These are phyloP conservation scores for Crotalus tigris DNA, from an alignment of 2,113 vertebrate genomes.

Conservation along the genomic window DNA sequence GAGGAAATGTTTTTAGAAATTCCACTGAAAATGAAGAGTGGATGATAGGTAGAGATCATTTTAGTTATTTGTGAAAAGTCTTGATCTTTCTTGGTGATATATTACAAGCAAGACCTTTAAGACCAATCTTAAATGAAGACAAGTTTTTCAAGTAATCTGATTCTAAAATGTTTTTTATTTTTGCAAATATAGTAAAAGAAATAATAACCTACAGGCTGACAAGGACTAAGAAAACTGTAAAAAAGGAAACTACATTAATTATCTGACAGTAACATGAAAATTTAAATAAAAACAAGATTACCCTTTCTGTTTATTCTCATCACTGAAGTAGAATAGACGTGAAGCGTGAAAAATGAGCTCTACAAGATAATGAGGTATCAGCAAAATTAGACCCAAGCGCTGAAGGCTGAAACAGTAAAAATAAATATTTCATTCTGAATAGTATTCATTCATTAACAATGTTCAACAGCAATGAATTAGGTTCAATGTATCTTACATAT, in stretches of 20 bases:
- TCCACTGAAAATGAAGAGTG: not conserved
- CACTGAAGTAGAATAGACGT: conserved; percentile 83
- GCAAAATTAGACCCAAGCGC: conserved; percentile 76
- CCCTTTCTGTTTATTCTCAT: conserved; percentile 85
- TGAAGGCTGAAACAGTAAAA: conserved; percentile 69
- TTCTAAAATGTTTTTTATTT: not conserved
- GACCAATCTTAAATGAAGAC: not conserved
- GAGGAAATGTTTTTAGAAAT: not conserved
- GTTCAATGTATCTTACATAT: not conserved
- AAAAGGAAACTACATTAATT: not conserved
- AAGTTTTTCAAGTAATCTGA: not conserved
- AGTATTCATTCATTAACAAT: not conserved
- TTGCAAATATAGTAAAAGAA: not conserved
- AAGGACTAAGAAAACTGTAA: not conserved
- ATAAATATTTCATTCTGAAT: not conserved
- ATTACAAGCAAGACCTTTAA: not conserved
- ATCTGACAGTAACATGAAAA: not conserved
- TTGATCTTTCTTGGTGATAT: not conserved
- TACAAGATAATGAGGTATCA: conserved; percentile 83
- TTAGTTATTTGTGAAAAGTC: not conserved
- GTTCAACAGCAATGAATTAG: not conserved
- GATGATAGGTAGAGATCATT: not conserved
- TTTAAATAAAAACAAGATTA: conserved; percentile 41
- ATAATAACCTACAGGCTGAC: not conserved
- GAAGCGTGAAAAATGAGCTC: conserved; percentile 84